Evolutionary conservation across 1,140 invertebrate genomes (phyloP).

Genomic region (Brachionus paranguensis): DNA sequence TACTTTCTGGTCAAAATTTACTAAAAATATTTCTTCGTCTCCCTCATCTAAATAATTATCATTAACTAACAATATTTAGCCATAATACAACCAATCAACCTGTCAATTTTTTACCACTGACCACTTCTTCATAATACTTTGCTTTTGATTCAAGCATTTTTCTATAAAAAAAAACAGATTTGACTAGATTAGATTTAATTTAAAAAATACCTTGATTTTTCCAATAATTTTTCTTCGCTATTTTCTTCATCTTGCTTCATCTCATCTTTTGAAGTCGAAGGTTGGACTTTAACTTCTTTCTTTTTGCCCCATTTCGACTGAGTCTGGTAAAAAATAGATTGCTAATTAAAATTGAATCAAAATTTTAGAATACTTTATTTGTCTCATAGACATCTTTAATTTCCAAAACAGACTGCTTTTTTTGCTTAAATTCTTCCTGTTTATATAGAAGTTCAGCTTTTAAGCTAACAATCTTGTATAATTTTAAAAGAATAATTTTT

Average conservation of each 20-base stretch:
- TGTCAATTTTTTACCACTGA: constrained; percentile 10
- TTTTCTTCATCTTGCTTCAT: not conserved
- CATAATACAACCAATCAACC: not conserved
- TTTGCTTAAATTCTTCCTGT: constrained; percentile 18
- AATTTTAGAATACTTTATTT: not conserved
- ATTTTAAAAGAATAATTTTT: too few relatives aligned
- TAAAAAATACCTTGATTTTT: not conserved
- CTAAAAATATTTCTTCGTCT: constrained; percentile 26
- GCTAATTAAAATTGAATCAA: not conserved
- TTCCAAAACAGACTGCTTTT: not conserved
- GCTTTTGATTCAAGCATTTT: constrained; percentile 32
- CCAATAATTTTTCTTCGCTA: not conserved
- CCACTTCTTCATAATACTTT: constrained; percentile 32
- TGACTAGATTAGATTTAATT: not conserved
- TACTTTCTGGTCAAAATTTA: constrained; percentile 31
- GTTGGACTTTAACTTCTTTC: not conserved
- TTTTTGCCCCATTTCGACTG: constrained; percentile 37
- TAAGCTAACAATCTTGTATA: not conserved
- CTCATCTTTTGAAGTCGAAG: not conserved
- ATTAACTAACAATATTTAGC: not conserved
- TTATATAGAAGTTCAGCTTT: constrained; percentile 26
- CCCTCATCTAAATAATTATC: not conserved
- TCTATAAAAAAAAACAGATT: not conserved
- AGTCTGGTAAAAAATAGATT: not conserved
- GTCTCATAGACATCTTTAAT: not conserved